phyloP scores from a whole-genome alignment of 2,888 invertebrate species.

The Mesorhabditis sp. region DNA sequence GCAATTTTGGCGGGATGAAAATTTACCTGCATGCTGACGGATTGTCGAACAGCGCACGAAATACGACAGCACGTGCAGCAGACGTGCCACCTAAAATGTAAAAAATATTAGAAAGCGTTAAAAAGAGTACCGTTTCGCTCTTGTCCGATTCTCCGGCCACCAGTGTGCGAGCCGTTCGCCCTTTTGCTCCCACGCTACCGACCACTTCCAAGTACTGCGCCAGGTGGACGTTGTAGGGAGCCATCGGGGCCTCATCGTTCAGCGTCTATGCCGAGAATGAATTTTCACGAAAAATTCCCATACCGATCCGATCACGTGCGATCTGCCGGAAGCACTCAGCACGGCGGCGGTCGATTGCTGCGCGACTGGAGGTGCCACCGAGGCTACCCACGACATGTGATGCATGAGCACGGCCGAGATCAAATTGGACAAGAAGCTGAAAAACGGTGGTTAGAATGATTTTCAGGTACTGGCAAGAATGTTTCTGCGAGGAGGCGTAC shows the following conservation, averaged over 20 bases:
- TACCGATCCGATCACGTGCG: conserved; percentile 35
- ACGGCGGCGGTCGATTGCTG: not conserved
- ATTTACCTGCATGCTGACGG: conserved; percentile 21
- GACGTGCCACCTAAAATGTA: conserved; percentile 37
- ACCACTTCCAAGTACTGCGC: conserved; percentile 72
- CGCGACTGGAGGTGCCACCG: conserved; percentile 44
- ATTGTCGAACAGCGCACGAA: conserved; percentile 72
- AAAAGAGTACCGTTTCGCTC: not conserved
- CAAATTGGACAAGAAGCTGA: conserved; percentile 49
- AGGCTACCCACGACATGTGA: conserved; percentile 54
- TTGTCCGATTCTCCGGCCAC: not conserved
- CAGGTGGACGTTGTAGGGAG: conserved; percentile 82
- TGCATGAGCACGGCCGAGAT: conserved; percentile 52
- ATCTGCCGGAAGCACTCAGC: conserved; percentile 8
- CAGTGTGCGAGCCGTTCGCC: conserved; percentile 72
- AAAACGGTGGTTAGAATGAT: conserved; percentile 11
- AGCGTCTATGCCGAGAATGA: conserved; percentile 15
- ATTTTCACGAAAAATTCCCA: conserved; percentile 2
- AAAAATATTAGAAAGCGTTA: not conserved
- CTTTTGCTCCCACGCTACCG: conserved; percentile 75
- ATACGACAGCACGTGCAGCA: conserved; percentile 78
- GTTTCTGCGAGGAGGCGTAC: too few species aligned
- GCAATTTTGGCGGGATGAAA: not conserved
- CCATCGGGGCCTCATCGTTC: conserved; percentile 20
- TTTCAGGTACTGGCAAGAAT: too few species aligned